Evolutionary conservation across 2,113 vertebrate species (phyloP).

Genomic region (Zapus hudsonius): DNA sequence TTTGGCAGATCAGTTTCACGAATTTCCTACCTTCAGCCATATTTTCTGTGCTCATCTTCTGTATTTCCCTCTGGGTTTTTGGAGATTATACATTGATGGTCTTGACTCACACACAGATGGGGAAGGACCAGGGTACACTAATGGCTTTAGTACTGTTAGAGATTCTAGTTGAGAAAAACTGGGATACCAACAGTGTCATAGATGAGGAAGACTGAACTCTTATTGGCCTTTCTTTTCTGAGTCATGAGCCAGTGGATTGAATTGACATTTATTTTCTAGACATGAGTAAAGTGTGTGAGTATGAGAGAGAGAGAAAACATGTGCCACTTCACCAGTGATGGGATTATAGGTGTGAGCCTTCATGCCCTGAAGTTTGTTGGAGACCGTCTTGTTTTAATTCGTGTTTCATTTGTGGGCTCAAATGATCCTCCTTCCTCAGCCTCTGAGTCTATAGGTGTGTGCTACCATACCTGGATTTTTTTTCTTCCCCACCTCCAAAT

Average conservation of each 20-base stretch:
- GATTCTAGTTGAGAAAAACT: conserved; percentile 1
- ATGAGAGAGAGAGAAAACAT: no score
- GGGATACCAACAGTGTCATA: background rate
- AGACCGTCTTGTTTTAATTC: background rate
- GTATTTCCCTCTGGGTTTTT: conserved; percentile 37
- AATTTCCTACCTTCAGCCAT: background rate
- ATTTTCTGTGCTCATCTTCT: background rate
- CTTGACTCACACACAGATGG: background rate
- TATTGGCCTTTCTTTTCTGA: conserved; percentile 1
- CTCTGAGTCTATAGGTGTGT: background rate
- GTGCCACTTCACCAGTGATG: no score
- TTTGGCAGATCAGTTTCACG: conserved; percentile 21
- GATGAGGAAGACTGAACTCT: background rate
- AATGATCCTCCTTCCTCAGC: background rate
- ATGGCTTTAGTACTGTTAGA: conserved; percentile 18
- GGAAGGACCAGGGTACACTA: background rate
- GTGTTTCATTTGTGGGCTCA: background rate
- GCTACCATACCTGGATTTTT: background rate
- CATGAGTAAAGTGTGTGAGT: background rate
- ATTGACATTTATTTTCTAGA: conserved; percentile 51
- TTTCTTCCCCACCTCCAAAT: background rate
- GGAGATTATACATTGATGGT: background rate
- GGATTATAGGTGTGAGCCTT: background rate
- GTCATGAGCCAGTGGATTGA: conserved; percentile 7
- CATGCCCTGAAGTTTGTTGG: background rate